Base-by-base conservation (phyloP, 2,797 vertebrate species). In the Mormyrus hasselquistii region DNA sequence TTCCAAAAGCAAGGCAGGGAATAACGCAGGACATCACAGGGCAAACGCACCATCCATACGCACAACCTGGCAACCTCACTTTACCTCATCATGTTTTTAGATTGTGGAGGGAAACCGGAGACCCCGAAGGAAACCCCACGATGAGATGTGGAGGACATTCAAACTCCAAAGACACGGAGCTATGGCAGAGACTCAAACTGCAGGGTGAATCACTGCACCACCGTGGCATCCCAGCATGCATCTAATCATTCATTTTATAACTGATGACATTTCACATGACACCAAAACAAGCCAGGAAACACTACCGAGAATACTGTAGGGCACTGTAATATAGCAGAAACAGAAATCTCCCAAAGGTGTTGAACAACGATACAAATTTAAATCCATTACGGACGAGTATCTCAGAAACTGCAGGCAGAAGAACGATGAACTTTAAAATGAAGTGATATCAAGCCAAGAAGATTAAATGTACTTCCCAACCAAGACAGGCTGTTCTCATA, bases 381-480 rank as follows among this genome's bases (percentile, higher is more conserved):
- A 52, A 53, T 4, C 49, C 44, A 53, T n/a, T 29, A 29, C 9
- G 2, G 12, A 25, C 16, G 4, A 53, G 44, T 7, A 85, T 85
- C 49, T 50, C 9, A 14, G 47, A 85, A 53, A 53, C 41, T 85
- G 83, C 44, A 85, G 25, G 16, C 47, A 50, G n/a, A 16, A 52
- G 83, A 85, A 29, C 3, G 3, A 50, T 85, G 22, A 50, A 47
- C 41, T 83, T 83, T 83, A 83, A 83, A 83, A 25, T 14, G 9
- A 83, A 83, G 47, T 83, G 79, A 41, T 41, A 76, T 38, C 34
- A 76, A 76, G 69, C 69, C 79, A 83, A 83, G 44, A 83, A 83
- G 41, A 83, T 83, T 83, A 47, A 50, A 83, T 83, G 44, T 47
- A 52, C 83, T 85, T 85, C 83, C 41, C 19, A 82, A 82, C 2